These are phyloP conservation scores for Heterohyrax brucei DNA, from an alignment of 2,797 vertebrate species.

Conservation along the genomic window DNA sequence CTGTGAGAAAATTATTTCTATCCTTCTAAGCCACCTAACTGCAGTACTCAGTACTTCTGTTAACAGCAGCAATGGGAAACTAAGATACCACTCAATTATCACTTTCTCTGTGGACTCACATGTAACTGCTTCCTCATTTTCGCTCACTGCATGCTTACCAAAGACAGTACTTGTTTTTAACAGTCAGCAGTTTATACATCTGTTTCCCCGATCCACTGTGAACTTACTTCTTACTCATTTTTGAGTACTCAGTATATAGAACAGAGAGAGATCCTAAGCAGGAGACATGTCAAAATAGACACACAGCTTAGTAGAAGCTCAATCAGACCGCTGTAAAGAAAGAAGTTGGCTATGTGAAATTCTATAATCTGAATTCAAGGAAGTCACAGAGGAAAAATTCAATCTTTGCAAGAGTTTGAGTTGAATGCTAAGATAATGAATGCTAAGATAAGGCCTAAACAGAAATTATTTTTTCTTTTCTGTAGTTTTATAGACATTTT, in stretches of 20 bases:
- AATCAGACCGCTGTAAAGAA: neutral
- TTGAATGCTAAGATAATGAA: neutral
- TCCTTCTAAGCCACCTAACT: neutral
- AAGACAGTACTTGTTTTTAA: constrained; percentile 11
- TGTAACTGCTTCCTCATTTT: neutral
- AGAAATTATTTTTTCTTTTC: constrained; percentile 67
- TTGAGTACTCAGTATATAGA: neutral
- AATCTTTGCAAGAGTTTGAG: neutral
- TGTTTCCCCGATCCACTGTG: neutral
- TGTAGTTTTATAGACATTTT: constrained; percentile 38
- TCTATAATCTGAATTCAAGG: neutral
- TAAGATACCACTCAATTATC: neutral
- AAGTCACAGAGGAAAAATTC: constrained; percentile 1
- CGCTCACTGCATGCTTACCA: neutral
- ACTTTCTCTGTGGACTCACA: neutral
- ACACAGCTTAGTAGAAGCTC: neutral
- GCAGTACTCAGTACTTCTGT: neutral
- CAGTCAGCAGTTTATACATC: neutral
- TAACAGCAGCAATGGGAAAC: neutral
- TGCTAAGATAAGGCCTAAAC: neutral
- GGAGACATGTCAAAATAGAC: neutral
- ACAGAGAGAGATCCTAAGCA: neutral
- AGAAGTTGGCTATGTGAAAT: neutral
- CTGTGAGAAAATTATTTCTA: neutral
- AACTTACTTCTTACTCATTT: neutral